A percentile compares a stretch with the other conserved stretches of the same genome.
phyloP scores from a whole-genome alignment of 30 jellyfish, hydroid and myxozoan species.

The Catostylus mosaicus region DNA sequence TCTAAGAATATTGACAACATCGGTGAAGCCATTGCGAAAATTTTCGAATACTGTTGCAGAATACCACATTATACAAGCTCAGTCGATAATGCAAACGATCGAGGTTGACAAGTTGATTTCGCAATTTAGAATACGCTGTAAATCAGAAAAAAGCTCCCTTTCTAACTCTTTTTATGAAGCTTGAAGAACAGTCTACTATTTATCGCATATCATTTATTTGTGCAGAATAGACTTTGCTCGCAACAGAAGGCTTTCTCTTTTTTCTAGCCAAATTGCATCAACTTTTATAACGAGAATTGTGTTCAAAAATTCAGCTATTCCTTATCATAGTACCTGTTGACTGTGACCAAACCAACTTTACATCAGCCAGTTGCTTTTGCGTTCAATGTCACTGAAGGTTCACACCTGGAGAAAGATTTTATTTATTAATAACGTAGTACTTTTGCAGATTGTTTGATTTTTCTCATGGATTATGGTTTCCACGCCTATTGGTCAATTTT shows the following conservation, averaged over 20 bases:
- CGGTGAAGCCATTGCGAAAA: slow-evolving; percentile 81
- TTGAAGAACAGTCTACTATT: no score
- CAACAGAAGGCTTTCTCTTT: no score
- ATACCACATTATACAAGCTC: slow-evolving; percentile 78
- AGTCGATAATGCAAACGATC: no score
- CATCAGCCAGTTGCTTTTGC: slow-evolving; percentile 16
- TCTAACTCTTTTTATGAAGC: no score
- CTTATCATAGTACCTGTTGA: neutral
- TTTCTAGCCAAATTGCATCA: no score
- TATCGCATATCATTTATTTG: no score
- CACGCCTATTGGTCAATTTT: neutral
- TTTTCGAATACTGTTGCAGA: slow-evolving; percentile 92
- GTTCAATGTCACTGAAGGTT: neutral
- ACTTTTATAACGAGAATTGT: no score
- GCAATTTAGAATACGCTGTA: no score
- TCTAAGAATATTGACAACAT: slow-evolving; percentile 74
- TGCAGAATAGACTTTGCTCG: no score
- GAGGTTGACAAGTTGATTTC: no score
- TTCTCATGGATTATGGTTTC: neutral
- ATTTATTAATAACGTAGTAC: neutral
- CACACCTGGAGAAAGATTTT: slow-evolving; percentile 17
- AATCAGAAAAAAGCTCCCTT: no score
- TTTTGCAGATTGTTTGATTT: neutral
- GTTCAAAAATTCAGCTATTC: neutral
- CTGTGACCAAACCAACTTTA: neutral